Percentiles rank a stretch among this genome's conserved stretches.
Evolutionary conservation across 2,888 invertebrate genomes (phyloP).

Genomic region (Limnephilus marmoratus): DNA sequence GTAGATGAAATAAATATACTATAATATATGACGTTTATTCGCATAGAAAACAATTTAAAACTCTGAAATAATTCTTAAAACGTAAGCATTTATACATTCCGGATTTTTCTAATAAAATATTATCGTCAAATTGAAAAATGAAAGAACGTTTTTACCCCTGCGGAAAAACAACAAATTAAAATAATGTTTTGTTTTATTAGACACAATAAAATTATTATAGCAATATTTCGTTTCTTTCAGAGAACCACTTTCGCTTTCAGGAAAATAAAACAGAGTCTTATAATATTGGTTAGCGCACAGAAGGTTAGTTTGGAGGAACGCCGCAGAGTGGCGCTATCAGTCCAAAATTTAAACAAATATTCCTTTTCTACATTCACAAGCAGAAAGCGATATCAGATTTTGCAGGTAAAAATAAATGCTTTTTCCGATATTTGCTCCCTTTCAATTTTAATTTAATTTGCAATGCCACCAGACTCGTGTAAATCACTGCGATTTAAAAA

Average conservation of each 20-base stretch:
- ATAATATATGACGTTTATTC: too few species aligned
- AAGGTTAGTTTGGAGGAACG: constrained; percentile 15
- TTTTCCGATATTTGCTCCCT: background rate
- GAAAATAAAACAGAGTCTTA: constrained; percentile 19
- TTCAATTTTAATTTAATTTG: background rate
- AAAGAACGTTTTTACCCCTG: background rate
- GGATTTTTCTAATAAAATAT: background rate
- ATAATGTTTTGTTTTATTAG: background rate
- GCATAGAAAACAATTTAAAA: too few species aligned
- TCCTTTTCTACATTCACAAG: background rate
- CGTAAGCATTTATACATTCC: too few species aligned
- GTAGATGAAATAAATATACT: too few species aligned
- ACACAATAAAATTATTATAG: background rate
- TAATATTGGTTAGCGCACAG: constrained; percentile 27
- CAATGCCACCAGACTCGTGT: background rate
- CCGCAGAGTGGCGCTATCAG: constrained; percentile 34
- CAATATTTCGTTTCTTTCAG: background rate
- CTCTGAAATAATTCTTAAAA: too few species aligned
- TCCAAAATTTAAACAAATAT: background rate
- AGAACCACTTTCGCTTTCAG: background rate
- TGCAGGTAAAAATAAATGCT: background rate
- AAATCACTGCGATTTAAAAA: background rate
- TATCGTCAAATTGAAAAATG: background rate
- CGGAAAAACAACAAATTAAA: background rate
- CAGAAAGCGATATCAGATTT: background rate